Base-by-base conservation (phyloP, 2,888 invertebrate genomes). In the Cantharis nigra region DNA sequence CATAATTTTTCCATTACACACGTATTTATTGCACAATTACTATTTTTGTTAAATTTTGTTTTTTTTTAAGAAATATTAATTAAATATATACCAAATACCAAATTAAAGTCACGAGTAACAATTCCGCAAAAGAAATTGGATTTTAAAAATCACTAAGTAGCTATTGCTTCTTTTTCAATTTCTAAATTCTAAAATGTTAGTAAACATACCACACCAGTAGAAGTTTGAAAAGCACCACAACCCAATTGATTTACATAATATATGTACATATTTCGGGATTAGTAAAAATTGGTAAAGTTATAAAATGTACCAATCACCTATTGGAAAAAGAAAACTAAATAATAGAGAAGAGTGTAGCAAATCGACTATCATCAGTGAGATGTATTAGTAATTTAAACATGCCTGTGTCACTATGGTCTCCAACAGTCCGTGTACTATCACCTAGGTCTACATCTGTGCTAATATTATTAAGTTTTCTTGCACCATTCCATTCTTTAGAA, bases 371-470 rank as follows among this genome's bases (percentile, higher is more conserved):
- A 49, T 49, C 49, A n/a, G 49, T 49, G 49, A n/a, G 49, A 49
- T 49, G 49, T 49, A 49, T 49, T 49, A 49, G 49, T 49, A 69
- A 67, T 28, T 20, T 33, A 80, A 83, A 88, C 88, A 86, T 88
- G 88, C 88, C 88, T 88, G 87, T 81, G 80, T 87, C 87, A 80
- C 85, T 86, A 81, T 80, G 69, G 77, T 87, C 87, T 82, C 87
- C 88, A 83, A 85, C 78, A 80, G 86, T 84, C 88, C 87, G 86
- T 82, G 82, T n/a, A n/a, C 49, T 49, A 49, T 49, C 83, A 81
- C 80, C 82, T 70, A 79, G 80, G 77, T 80, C 80, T 76, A 82
- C 82, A 74, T 76, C 26, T 72, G 77, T 79, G 74, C 71, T 76
- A 76, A 85, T 81, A 26, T 83, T 83, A 80, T 88, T 86, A 74